Conservation (phyloP, 2,888 invertebrate genomes). For the Xestia xanthographa region DNA sequence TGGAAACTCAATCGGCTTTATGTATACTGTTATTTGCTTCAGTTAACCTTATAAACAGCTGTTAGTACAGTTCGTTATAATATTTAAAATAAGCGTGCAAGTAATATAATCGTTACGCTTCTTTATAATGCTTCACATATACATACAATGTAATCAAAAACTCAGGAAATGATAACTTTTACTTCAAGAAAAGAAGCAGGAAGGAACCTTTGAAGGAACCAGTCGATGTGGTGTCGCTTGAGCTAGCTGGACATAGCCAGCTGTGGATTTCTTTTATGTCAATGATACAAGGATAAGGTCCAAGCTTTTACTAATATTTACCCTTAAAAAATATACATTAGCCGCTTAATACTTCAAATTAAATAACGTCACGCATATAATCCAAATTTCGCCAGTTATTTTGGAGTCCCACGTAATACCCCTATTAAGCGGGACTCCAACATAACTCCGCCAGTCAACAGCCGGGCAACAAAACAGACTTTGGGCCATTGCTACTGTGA, state of each 20-base stretch:
- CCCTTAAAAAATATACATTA: not conserved
- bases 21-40: not conserved
- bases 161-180: not conserved
- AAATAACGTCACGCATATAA: not conserved
- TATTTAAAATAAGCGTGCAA: not conserved
- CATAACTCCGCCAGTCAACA: no score
- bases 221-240: no score
- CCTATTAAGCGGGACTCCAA: no score
- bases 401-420: not conserved
- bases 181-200: not conserved
- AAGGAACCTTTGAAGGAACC: not conserved
- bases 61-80: not conserved
- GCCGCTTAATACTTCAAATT: not conserved
- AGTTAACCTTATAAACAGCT: conserved; percentile 10
- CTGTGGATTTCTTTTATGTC: not conserved
- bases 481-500: not conserved
- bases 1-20: not conserved
- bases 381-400: not conserved
- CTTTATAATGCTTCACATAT: not conserved
- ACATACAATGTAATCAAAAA: not conserved
- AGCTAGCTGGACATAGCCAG: no score
- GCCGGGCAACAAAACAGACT: not conserved
- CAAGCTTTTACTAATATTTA: not conserved
- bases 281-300: not conserved
- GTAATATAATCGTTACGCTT: conserved; percentile 3